Evolutionary conservation across 2,888 invertebrate genomes (phyloP).

Genomic region (Sphaerophoria taeniata): DNA sequence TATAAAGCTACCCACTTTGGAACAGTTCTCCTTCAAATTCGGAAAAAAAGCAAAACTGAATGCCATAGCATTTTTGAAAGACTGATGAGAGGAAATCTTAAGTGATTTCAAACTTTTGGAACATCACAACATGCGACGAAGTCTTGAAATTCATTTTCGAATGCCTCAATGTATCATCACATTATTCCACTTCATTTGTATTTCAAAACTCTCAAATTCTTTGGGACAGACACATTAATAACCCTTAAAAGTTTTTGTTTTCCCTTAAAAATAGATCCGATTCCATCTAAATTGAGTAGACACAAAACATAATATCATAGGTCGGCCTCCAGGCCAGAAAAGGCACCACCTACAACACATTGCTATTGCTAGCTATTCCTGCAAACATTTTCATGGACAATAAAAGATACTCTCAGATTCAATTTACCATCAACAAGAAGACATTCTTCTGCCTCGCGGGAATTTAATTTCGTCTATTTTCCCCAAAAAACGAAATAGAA

Average conservation of each 20-base stretch:
- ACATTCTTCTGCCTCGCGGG: conserved; percentile 27
- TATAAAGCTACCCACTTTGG: no score
- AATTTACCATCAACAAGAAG: conserved; percentile 31
- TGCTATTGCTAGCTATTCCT: not conserved
- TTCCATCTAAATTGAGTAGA: not conserved
- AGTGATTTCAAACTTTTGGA: not conserved
- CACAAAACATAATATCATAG: not conserved
- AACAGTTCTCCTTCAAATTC: no score
- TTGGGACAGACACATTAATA: not conserved
- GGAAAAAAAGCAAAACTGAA: no score
- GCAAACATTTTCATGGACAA: conserved; percentile 8
- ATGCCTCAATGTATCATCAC: conserved; percentile 1
- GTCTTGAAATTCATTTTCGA: not conserved
- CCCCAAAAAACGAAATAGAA: not conserved
- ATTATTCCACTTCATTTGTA: not conserved
- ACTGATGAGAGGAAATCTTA: not conserved
- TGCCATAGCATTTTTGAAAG: no score
- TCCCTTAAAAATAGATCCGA: not conserved
- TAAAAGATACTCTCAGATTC: conserved; percentile 26
- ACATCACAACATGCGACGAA: no score
- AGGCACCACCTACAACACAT: not conserved
- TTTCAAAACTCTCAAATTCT: not conserved
- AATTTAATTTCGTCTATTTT: conserved; percentile 36
- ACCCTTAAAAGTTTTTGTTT: not conserved
- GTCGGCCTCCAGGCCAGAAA: not conserved